Conservation (phyloP, 37 sponge, comb jelly and placozoan species). For the Hormiphora californensis region DNA sequence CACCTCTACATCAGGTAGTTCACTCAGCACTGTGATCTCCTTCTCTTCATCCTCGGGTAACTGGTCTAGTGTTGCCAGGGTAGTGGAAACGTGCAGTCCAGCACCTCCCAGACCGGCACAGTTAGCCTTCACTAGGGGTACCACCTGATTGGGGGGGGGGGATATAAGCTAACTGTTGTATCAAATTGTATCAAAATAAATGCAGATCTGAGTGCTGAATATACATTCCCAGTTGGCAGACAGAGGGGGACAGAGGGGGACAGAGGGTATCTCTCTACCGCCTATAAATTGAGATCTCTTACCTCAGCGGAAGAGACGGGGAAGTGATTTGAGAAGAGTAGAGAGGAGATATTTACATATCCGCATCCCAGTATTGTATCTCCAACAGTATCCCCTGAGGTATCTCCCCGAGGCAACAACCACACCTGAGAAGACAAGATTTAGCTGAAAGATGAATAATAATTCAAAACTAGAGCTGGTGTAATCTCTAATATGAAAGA, state of each 20-base stretch:
- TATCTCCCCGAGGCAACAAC: conserved; percentile 26
- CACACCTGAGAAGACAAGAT: not conserved
- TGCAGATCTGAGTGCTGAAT: too few species aligned
- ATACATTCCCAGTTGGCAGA: too few species aligned
- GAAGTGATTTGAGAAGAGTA: not conserved
- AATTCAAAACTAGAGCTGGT: not conserved
- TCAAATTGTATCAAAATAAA: too few species aligned
- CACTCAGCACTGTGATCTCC: too few species aligned
- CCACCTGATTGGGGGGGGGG: not conserved
- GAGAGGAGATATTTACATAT: not conserved
- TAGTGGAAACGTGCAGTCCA: conserved; percentile 16
- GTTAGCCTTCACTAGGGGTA: not conserved
- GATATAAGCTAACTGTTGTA: not conserved
- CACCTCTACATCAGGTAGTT: too few species aligned
- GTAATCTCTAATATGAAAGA: not conserved
- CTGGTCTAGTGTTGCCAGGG: conserved; percentile 10
- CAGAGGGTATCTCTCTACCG: not conserved
- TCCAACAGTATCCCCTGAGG: not conserved
- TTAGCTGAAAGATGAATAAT: not conserved
- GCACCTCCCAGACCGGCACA: conserved; percentile 21
- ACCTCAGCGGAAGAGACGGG: conserved; percentile 41
- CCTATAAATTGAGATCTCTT: not conserved
- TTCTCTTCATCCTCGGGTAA: too few species aligned
- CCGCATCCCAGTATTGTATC: conserved; percentile 51
- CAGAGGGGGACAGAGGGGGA: too few species aligned